Percentiles rank a stretch among this genome's conserved stretches.
Conservation (phyloP, 2,797 vertebrate genomes). For the Mormyrus proboscirostris region DNA sequence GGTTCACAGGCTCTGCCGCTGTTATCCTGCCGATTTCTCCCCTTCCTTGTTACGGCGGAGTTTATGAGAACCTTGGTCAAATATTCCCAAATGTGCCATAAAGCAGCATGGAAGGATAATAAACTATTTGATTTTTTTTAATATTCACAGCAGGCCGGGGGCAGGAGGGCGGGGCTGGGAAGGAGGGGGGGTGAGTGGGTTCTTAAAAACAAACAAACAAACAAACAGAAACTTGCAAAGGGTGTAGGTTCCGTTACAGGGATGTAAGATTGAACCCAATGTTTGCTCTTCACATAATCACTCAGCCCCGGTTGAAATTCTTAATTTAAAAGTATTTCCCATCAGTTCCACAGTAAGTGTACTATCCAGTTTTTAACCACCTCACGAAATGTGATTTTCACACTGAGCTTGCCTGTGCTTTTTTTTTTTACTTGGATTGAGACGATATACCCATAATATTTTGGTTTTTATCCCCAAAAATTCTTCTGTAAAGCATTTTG, state of each 20-base stretch:
- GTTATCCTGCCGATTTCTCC: conserved; percentile 55
- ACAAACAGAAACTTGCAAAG: background rate
- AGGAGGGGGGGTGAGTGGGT: background rate
- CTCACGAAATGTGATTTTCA: background rate
- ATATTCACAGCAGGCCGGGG: conserved; percentile 64
- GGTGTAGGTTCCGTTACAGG: background rate
- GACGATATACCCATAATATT: background rate
- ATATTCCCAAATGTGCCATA: conserved; percentile 62
- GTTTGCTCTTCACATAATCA: background rate
- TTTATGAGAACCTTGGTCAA: conserved; percentile 62
- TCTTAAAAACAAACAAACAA: background rate
- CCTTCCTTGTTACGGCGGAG: conserved; percentile 59
- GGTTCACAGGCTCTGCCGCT: conserved; percentile 53
- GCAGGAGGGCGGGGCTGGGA: conserved; percentile 54
- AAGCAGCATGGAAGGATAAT: conserved; percentile 62
- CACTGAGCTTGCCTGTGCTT: background rate
- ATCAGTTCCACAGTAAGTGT: background rate
- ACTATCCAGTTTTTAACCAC: background rate
- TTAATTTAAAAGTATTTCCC: background rate
- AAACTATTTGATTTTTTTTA: conserved; percentile 77
- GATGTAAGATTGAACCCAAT: background rate
- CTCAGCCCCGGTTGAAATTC: background rate
- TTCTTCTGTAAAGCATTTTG: background rate
- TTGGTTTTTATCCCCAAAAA: background rate
- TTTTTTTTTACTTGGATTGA: background rate